Percentiles rank a stretch among this genome's conserved stretches.
phyloP scores from a whole-genome alignment of 64 coral and sea anemone species.

The Montipora capricornis region DNA sequence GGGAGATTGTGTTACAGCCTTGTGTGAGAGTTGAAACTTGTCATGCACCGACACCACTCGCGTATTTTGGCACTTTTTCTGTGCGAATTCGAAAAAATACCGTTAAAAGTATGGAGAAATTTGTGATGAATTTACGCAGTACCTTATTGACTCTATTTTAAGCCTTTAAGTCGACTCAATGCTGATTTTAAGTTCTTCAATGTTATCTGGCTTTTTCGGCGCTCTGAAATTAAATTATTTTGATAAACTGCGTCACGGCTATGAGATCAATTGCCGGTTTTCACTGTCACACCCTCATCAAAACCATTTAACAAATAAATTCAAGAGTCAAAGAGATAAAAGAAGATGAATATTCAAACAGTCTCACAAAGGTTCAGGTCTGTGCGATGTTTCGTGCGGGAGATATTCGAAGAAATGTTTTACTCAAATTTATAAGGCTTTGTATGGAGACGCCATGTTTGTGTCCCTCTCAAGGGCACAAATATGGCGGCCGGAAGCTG shows the following conservation, averaged over 20 bases:
- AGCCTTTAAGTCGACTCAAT: neutral
- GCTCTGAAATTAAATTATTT: neutral
- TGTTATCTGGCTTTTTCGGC: neutral
- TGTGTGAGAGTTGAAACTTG: too few relatives aligned
- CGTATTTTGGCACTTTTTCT: neutral
- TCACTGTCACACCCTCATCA: too few relatives aligned
- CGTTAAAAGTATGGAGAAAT: neutral
- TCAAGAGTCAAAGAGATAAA: too few relatives aligned
- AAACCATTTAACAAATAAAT: too few relatives aligned
- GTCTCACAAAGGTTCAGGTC: too few relatives aligned
- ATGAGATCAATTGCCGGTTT: neutral
- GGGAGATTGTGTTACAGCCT: constrained; percentile 26
- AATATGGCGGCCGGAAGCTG: too few relatives aligned
- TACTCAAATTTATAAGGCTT: too few relatives aligned
- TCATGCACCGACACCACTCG: neutral
- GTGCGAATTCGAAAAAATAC: neutral
- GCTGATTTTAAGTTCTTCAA: neutral
- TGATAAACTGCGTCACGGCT: neutral
- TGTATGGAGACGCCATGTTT: too few relatives aligned
- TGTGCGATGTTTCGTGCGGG: too few relatives aligned
- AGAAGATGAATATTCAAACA: too few relatives aligned
- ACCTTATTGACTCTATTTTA: neutral
- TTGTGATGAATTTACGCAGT: neutral
- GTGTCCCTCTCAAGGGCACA: too few relatives aligned
- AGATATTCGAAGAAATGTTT: too few relatives aligned